Base-by-base conservation (phyloP, 1,140 invertebrate species). In the Magallana ariakensis region DNA sequence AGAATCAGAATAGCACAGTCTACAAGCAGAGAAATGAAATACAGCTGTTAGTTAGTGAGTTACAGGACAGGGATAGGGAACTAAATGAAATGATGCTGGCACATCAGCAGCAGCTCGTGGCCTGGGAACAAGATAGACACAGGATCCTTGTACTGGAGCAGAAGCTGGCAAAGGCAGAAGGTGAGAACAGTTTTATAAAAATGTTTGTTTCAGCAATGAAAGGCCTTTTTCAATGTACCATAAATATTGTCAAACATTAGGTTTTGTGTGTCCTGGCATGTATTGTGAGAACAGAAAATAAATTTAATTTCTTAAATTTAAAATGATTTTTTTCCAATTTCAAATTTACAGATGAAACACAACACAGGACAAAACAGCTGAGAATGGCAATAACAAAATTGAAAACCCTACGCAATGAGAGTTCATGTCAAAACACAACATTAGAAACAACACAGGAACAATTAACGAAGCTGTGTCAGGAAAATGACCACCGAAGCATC, bases 71-170 rank as follows among this genome's bases (percentile, higher is more conserved):
- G 1, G 93, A 94, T 80, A 86, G 89, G 7, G 93, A 94, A 85
- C 88, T 94, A 0, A 94, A 93, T 84, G 92, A 93, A 46, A 92
- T 94, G 90, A 90, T 92, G 46, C 54, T 85, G 4, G 89, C 92
- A 10, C 93, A 94, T 80, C 92, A 93, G 70, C 89, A 91, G 26
- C 93, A 94, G 87, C 85, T 93, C 60, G 46, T 90, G 80, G 91
- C 92, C n/a, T 94, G 93, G 93, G 92, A 94, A 87, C 88, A 92
- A 22, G 93, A 94, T 87, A 84, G 91, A 80, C 88, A 92, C 19
- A 89, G 91, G 66, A 80, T 93, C 0, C 56, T 85, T 4, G 22
- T 57, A 0, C 60, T 93, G 56, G 92, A 94, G 75, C 85, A 90
- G 33, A 92, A 89, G 83, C 89, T 89, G 22, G 84, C 53, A n/a